These are phyloP conservation scores for Oreochromis aureus DNA, from an alignment of 2,113 vertebrate genomes.

Conservation along the genomic window DNA sequence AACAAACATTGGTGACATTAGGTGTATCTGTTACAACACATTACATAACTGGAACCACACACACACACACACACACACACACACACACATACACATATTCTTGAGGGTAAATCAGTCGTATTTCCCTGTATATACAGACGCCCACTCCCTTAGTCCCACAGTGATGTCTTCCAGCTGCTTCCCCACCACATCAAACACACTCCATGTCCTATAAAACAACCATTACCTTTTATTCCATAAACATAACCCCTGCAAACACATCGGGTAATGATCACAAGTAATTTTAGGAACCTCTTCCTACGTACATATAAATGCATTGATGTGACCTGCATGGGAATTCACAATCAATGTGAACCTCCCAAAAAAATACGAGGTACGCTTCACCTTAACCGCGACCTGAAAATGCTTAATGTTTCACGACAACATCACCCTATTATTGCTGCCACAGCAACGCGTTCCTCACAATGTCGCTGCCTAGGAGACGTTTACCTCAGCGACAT, in stretches of 20 bases:
- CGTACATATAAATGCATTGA: neutral
- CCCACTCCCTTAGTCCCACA: conserved; percentile 2
- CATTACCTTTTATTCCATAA: conserved; percentile 37
- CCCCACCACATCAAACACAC: conserved; percentile 38
- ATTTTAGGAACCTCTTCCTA: neutral
- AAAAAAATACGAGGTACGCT: neutral
- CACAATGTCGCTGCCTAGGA: conserved; percentile 25
- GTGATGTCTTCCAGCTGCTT: conserved; percentile 59
- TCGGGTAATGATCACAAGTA: neutral
- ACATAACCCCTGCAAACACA: conserved; percentile 3
- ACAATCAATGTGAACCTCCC: neutral
- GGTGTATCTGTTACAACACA: conserved; percentile 34
- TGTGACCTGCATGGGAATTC: neutral
- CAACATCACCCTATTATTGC: neutral
- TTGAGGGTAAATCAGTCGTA: conserved; percentile 18
- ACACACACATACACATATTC: neutral
- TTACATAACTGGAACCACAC: conserved; percentile 38
- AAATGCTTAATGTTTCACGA: neutral
- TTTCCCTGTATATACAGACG: conserved; percentile 24
- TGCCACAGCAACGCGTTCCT: neutral
- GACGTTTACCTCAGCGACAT: conserved; percentile 24
- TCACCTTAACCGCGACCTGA: neutral
- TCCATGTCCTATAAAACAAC: conserved; percentile 22
- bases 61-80: neutral
- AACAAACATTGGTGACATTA: neutral